These are phyloP conservation scores for Channallabes apus DNA, from an alignment of 2,797 vertebrate genomes.

Conservation along the genomic window DNA sequence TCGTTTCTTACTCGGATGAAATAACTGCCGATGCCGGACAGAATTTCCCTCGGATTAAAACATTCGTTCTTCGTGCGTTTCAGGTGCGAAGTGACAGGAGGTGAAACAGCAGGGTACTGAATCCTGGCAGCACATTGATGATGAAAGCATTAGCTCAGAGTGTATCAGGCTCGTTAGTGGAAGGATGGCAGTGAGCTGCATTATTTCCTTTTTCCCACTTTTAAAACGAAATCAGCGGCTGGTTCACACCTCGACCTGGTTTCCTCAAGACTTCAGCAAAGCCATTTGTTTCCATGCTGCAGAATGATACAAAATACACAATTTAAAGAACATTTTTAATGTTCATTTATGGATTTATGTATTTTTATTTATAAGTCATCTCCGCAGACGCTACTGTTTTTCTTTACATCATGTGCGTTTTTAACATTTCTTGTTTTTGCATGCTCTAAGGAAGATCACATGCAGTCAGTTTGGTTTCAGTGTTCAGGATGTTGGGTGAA, in stretches of 20 bases:
- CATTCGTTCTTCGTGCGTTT: neutral
- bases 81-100: neutral
- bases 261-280: slow-evolving; percentile 32
- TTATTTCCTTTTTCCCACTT: slow-evolving; percentile 21
- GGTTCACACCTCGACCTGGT: slow-evolving; percentile 28
- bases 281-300: neutral
- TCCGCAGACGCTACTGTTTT: neutral
- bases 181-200: slow-evolving; percentile 35
- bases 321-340: neutral
- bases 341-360: neutral
- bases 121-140: neutral
- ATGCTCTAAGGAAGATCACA: neutral
- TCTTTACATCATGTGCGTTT: neutral
- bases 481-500: neutral
- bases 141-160: neutral
- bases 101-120: neutral
- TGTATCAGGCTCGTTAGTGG: slow-evolving; percentile 8
- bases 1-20: neutral
- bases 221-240: slow-evolving; percentile 17
- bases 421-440: neutral
- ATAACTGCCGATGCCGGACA: neutral
- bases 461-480: neutral
- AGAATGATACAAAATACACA: neutral
- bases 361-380: neutral
- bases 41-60: neutral